Evolutionary conservation across 1,140 invertebrate species (phyloP), one percentile per base, ranked within the genome.

Genomic region (Lordiphosa collinella): DNA sequence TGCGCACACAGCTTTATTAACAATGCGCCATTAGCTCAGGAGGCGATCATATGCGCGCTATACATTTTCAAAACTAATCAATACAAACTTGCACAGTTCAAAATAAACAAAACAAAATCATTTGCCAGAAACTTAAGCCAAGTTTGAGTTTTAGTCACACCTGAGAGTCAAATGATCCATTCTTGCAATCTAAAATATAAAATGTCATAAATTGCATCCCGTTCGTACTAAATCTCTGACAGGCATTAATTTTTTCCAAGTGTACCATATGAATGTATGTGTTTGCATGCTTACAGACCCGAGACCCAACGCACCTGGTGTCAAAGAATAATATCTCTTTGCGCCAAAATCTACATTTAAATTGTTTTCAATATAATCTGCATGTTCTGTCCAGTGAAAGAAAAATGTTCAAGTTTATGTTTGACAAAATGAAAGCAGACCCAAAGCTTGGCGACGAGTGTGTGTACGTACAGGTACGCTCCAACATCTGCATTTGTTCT

Each of bases 311-410:
- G 44, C 70, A 72, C 69, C 74, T 79, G 63, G 58, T 73, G 55
- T 62, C 50, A 40, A 70, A 61, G 55, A 72, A 65, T 63, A 85
- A 74, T 74, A 74, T 74, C 50, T 72, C 57, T 67, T 61, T 65
- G 62, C 72, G 63, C 56, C 49, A 38, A 64, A 85, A 85, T 82
- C 71, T 82, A 65, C 79, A 85, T 79, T 85, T 71, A 85, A 85
- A 85, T 85, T 85, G 79, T 85, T 85, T 84, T 79, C 74, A 79
- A 85, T 85, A 79, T 85, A 85, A 85, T 85, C 79, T 85, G 65
- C 79, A 79, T 85, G 79, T 85, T 65, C 41, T 63, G 67, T 68
- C 61, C 75, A 65, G 40, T 60, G 56, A 59, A 49, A 76, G 50
- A 74, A 52, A 69, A 74, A 73, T 67, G 73, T 55, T 59, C 65